Conservation (phyloP, 2,888 invertebrate genomes). For the Caenorhabditis afra region DNA sequence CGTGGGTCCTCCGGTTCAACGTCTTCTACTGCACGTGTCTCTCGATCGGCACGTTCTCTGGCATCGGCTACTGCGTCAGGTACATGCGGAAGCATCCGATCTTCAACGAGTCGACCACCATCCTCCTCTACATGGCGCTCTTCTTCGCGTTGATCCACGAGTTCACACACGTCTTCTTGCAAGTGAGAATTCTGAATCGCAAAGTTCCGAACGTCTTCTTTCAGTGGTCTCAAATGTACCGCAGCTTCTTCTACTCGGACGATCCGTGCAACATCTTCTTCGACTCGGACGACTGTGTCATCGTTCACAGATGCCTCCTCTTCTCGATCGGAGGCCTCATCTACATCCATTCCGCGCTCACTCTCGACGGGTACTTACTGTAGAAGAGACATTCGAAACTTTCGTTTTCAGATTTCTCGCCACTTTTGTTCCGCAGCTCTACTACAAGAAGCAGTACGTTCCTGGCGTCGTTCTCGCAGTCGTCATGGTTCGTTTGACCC, state of each 20-base stretch:
- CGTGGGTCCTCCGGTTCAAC: slow-evolving; percentile 46
- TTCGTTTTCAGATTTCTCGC: slow-evolving; percentile 21
- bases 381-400: neutral
- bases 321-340: slow-evolving; percentile 43
- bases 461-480: slow-evolving; percentile 19
- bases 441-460: slow-evolving; percentile 10
- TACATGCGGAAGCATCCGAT: slow-evolving; percentile 52
- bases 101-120: slow-evolving; percentile 37
- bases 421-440: slow-evolving; percentile 24
- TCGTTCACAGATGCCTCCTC: neutral
- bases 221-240: slow-evolving; percentile 47
- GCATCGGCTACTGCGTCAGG: slow-evolving; percentile 21
- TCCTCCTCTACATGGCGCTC: slow-evolving; percentile 39
- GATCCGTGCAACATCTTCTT: slow-evolving; percentile 46
- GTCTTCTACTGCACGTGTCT: slow-evolving; percentile 53
- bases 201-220: neutral
- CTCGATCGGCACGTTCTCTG: slow-evolving; percentile 26
- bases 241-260: slow-evolving; percentile 49
- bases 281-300: slow-evolving; percentile 21
- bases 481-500: slow-evolving; percentile 17
- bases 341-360: slow-evolving; percentile 40
- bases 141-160: slow-evolving; percentile 48
- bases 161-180: slow-evolving; percentile 33
- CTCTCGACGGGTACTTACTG: slow-evolving; percentile 44
- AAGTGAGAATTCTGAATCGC: slow-evolving; percentile 15